Percentiles rank a stretch among this genome's conserved stretches.
phyloP scores from a whole-genome alignment of 2,888 invertebrate genomes.

The Campoletis raptor region DNA sequence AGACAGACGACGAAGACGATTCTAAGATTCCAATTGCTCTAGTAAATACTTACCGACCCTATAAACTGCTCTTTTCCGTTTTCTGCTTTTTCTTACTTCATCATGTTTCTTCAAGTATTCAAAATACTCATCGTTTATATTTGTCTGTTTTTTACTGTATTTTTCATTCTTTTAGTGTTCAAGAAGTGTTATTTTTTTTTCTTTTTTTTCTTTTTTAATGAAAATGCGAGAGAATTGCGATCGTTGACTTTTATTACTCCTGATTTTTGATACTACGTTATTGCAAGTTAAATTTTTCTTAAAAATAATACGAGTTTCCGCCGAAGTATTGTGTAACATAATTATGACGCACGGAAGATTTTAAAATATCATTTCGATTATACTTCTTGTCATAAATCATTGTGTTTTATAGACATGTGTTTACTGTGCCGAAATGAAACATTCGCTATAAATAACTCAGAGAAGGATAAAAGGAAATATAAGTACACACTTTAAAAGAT shows the following conservation, averaged over 20 bases:
- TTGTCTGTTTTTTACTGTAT: not conserved
- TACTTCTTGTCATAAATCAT: not conserved
- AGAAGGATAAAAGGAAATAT: constrained; percentile 4
- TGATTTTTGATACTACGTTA: not conserved
- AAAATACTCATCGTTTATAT: not conserved
- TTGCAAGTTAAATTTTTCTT: not conserved
- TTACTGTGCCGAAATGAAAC: constrained; percentile 15
- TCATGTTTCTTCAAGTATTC: not conserved
- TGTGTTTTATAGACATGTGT: not conserved
- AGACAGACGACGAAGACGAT: not conserved
- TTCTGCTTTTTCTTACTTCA: not conserved
- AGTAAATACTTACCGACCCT: not conserved
- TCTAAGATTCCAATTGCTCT: not conserved
- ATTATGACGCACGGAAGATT: not conserved
- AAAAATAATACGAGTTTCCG: not conserved
- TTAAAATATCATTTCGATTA: not conserved
- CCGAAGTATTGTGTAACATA: not conserved
- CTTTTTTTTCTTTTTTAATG: too few relatives aligned
- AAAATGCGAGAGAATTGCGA: not conserved
- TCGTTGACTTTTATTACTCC: not conserved
- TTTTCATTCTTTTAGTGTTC: not conserved
- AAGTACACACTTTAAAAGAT: constrained; percentile 9
- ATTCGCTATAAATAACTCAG: constrained; percentile 6
- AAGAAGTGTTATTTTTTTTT: too few relatives aligned
- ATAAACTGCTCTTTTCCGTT: constrained; percentile 12